Base-by-base conservation (phyloP, 1,140 invertebrate genomes). In the Brachionus koreanus region DNA sequence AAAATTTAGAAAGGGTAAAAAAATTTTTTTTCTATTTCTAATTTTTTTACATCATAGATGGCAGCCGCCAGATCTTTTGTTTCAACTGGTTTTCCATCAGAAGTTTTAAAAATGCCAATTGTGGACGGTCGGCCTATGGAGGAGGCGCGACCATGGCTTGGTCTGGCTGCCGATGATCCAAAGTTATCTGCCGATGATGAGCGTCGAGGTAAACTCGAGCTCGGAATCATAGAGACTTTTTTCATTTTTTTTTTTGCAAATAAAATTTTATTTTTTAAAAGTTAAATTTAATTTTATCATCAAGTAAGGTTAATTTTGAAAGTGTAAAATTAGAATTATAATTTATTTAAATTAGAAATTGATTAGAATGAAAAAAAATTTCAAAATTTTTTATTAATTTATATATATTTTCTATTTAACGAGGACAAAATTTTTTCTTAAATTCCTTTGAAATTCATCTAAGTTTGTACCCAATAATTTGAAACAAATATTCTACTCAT, bases 151-250 rank as follows among this genome's bases (percentile, higher is more conserved):
- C 76, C 52, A 9, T 25, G 10, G 4, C 46, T 61, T 23, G 1
- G 49, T 23, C 76, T 7, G 33, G 52, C 39, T 16, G 9, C 25
- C 33, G 75, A 77, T 10, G 37, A 39, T 42, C 69, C 43, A 74
- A 74, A 74, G 23, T 79, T 79, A 43, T 79, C 76, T 12, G 37
- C 39, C 46, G 76, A 79, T 6, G 25, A 61, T 12, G 76, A 63
- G 3, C 76, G 76, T 35, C 35, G 76, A 25, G n/a, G 39, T 33
- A 61, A 61, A 5, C 2, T 10, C 4, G 35, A 13, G 12, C 19
- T 79, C 2, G 42, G 74, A 2, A 19, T 2, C 5, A 16, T 13
- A 10, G 42, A 76, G 19, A 52, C 19, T 23, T 52, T 49, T 61
- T 43, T 79, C 76, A 79, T 79, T 25, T 43, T 65, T 57, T 65